A percentile compares a stretch with the other conserved stretches of the same genome.
Evolutionary conservation across 2,797 vertebrate genomes (phyloP).

Genomic region (Eulemur albifrons): DNA sequence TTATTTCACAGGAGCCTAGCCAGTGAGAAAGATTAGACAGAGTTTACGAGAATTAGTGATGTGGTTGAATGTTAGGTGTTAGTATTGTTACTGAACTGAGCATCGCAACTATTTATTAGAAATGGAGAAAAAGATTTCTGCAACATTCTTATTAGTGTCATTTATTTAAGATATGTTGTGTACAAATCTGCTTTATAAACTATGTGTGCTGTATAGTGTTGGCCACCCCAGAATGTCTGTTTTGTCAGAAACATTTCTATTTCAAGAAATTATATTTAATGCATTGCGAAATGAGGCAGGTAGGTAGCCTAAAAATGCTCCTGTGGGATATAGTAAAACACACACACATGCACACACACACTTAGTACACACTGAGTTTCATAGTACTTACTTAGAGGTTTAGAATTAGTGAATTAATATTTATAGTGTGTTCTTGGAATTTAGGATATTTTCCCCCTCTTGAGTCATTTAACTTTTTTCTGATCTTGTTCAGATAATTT

Average conservation of each 20-base stretch:
- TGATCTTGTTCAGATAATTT: conserved; percentile 55
- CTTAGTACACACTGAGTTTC: neutral
- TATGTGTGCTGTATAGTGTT: neutral
- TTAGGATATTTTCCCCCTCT: neutral
- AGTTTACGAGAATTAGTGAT: conserved; percentile 39
- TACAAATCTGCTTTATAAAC: neutral
- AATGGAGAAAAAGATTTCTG: conserved; percentile 21
- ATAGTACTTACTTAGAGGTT: conserved; percentile 43
- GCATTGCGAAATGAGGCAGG: conserved; percentile 42
- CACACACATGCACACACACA: neutral
- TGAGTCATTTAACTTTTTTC: conserved; percentile 46
- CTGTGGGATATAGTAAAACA: neutral
- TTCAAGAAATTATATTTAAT: conserved; percentile 54
- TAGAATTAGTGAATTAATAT: conserved; percentile 57
- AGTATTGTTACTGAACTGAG: neutral
- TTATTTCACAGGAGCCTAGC: conserved; percentile 36
- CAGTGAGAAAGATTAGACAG: conserved; percentile 26
- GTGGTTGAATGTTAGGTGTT: neutral
- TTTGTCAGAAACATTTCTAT: conserved; percentile 33
- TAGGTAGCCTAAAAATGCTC: conserved; percentile 49
- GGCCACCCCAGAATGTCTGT: conserved; percentile 4
- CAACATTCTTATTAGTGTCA: neutral
- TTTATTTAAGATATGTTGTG: conserved; percentile 33
- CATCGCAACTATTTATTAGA: neutral
- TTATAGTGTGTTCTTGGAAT: conserved; percentile 58